These are phyloP conservation scores for Anguilla marmorata DNA, from an alignment of 2,797 vertebrate genomes.

Conservation along the genomic window DNA sequence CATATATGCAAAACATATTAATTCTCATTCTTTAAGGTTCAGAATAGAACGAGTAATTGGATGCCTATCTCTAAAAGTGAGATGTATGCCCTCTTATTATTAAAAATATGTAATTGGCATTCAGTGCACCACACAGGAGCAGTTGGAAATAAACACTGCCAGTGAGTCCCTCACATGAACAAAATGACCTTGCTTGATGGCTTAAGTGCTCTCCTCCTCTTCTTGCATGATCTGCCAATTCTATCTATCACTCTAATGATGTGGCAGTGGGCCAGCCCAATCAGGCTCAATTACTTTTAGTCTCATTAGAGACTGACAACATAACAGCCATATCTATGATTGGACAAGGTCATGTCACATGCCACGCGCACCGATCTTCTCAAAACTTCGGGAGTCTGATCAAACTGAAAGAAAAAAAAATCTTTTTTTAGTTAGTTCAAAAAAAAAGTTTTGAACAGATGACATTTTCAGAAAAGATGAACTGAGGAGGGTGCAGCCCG, in stretches of 20 bases:
- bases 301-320: conserved; percentile 84
- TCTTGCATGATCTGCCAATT: conserved; percentile 77
- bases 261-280: conserved; percentile 83
- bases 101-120: conserved; percentile 47
- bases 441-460: not conserved
- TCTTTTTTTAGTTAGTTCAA: not conserved
- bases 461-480: not conserved
- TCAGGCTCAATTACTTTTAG: conserved; percentile 78
- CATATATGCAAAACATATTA: not conserved
- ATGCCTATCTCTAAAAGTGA: conserved; percentile 54
- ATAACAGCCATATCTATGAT: conserved; percentile 71
- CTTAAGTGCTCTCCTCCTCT: conserved; percentile 73
- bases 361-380: conserved; percentile 3
- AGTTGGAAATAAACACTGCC: conserved; percentile 62
- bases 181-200: conserved; percentile 67
- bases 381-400: not conserved
- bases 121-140: conserved; percentile 43
- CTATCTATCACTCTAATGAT: conserved; percentile 87
- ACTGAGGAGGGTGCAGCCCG: not conserved
- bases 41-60: conserved; percentile 52
- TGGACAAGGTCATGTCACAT: conserved; percentile 66
- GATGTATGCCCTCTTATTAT: conserved; percentile 45
- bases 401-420: not conserved
- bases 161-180: conserved; percentile 55
- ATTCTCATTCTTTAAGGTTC: conserved; percentile 53